Evolutionary conservation across 2,113 vertebrate genomes (phyloP).

Genomic region (Uria lomvia): DNA sequence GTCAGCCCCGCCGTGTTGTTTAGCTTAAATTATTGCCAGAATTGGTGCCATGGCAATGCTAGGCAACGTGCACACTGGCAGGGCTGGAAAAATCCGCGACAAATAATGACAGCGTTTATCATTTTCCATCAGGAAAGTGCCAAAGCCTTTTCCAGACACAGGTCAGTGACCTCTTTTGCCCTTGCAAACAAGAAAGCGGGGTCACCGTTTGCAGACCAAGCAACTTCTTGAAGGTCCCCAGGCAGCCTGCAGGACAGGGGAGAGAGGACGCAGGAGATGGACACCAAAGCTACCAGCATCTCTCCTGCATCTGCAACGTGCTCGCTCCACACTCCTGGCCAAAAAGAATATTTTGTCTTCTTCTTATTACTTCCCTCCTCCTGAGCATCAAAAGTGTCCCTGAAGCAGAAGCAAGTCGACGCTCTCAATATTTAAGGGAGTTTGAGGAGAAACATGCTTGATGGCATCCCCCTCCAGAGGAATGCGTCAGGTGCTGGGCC

Average conservation of each 20-base stretch:
- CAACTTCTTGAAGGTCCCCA: neutral
- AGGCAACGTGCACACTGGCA: neutral
- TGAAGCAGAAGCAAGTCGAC: neutral
- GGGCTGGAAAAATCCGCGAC: neutral
- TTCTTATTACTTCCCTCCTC: neutral
- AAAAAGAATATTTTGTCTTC: neutral
- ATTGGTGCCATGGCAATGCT: neutral
- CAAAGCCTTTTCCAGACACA: neutral
- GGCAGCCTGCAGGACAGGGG: neutral
- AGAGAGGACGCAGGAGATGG: neutral
- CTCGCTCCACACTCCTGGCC: neutral
- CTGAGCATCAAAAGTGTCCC: neutral
- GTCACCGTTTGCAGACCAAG: neutral
- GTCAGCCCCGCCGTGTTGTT: neutral
- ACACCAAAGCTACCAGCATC: neutral
- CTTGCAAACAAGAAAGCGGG: neutral
- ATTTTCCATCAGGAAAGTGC: neutral
- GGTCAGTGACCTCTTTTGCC: neutral
- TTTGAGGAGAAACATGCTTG: neutral
- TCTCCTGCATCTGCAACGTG: neutral
- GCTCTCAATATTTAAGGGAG: neutral
- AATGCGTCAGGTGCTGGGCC: neutral
- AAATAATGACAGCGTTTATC: neutral
- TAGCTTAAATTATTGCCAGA: neutral
- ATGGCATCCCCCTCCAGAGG: neutral